Base-by-base conservation (phyloP, 2,113 vertebrate species). In the Pholis gunnellus region DNA sequence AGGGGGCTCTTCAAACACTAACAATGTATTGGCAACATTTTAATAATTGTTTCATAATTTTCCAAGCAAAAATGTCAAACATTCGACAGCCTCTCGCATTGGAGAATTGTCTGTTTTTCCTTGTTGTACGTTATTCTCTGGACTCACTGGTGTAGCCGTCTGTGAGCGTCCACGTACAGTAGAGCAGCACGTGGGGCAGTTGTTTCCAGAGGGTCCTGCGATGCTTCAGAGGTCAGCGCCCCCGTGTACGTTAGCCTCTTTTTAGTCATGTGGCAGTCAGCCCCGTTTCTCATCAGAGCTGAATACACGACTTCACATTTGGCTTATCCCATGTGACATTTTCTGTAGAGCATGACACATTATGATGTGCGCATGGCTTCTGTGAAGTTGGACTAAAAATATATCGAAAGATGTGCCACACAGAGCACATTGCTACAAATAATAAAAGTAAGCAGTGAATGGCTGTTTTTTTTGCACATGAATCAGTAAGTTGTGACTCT, bases 151-250 rank as follows among this genome's bases (percentile, higher is more conserved):
- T 34, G 34, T 13, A 34, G 56, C 42, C 25, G 13, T n/a, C 20
- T 70, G 75, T 57, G 10, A 22, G 61, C 15, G 3, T 8, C 14
- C 60, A 48, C 25, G 22, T 27, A 20, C 22, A 46, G 22, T 3
- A 15, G 9, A 25, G 68, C 25, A 40, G 22, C 15, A 15, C 36
- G 48, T 5, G 18, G 22, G 1, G 4, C 31, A n/a, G 14, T 54
- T 34, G 20, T 57, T 20, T 50, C 34, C 27, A 66, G 5, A 66
- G 52, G 56, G 27, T 36, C 56, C 15, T 15, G 44, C 74, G 64
- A 63, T 50, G 46, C 81, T 75, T 42, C 15, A 57, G 48, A 71
- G 78, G 70, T 83, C 84, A 75, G 50, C 13, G 11, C 8, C 20
- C 74, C 50, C 10, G 25, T 66, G 54, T 50, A 59, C 36, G 22